Evolutionary conservation across 2,888 invertebrate genomes (phyloP), one percentile per base, ranked within the genome.

Genomic region (Cryptus armator): DNA sequence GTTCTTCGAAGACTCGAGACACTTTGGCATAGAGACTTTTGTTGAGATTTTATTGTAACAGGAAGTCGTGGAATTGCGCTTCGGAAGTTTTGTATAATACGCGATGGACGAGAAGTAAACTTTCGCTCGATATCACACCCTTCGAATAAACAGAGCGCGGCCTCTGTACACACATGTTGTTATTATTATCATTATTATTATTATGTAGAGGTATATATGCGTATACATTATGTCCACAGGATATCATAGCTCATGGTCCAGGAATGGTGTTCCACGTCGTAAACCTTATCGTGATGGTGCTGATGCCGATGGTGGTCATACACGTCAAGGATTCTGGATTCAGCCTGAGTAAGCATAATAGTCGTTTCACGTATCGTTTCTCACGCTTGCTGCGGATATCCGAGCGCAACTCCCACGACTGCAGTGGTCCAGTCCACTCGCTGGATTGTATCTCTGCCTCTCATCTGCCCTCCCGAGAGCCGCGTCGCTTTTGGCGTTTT

Each of bases 231-330:
- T 85, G 82, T 68, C 77, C 94, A 51, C 94, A 98, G 98, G 96
- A 96, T 94, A 95, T 97, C 79, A 94, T 98, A 89, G 94, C 96
- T 66, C 95, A 96, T 90, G 95, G 94, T 71, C 92, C 96, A 84
- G 98, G 98, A 74, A 95, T 96, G 93, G 94, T 95, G 86, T 95
- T 97, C 89, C 98, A 98, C 94, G 95, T 97, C 75, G 94, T 96
- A 56, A 98, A 98, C 93, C 95, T 98, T 88, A 91, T 97, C 81
- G 96, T 97, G 86, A 95, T 98, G 90, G 96, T 98, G 51, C 94
- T 96, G 83, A 95, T 98, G 91, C 98, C 98, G 59, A 97, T 98
- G 94, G 95, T 97, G 78, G 96, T 97, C 29, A 96, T 98, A 88
- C 96, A 97, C 92, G 95, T 96, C 56, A 97, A 96, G 94, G 97